phyloP scores from a whole-genome alignment of 2,888 invertebrate species.

The Ephialtes manifestator region DNA sequence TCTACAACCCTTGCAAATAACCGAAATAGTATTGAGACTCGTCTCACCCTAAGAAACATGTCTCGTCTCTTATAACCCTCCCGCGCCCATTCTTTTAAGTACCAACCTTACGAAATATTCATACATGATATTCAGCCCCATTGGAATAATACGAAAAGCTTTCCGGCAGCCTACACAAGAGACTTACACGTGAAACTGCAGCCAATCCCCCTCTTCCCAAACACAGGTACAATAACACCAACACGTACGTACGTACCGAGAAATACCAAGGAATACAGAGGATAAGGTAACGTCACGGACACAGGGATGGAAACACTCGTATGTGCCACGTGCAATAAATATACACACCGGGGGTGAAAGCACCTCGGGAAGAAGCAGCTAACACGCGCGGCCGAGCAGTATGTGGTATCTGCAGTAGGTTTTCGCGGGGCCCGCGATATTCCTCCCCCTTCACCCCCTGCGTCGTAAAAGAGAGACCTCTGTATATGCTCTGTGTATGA shows the following conservation, averaged over 20 bases:
- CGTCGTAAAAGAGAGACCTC: constrained; percentile 80
- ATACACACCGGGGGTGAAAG: constrained; percentile 32
- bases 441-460: constrained; percentile 67
- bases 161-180: not conserved
- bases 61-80: not conserved
- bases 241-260: not conserved
- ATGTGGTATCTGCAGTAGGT: constrained; percentile 52
- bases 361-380: constrained; percentile 20
- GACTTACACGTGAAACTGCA: constrained; percentile 18
- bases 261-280: constrained; percentile 30
- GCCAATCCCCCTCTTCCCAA: constrained; percentile 15
- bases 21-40: not conserved
- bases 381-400: constrained; percentile 29
- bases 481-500: constrained; percentile 69
- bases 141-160: constrained; percentile 73
- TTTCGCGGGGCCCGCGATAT: constrained; percentile 75
- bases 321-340: constrained; percentile 29
- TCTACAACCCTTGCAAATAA: not conserved
- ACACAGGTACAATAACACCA: constrained; percentile 39
- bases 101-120: constrained; percentile 80
- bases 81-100: constrained; percentile 8
- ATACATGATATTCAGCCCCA: constrained; percentile 80
- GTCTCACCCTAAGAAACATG: not conserved
- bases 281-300: constrained; percentile 38
- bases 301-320: constrained; percentile 68